Conservation (phyloP, 2,888 invertebrate species). For the Trissonchulus latispiculum region DNA sequence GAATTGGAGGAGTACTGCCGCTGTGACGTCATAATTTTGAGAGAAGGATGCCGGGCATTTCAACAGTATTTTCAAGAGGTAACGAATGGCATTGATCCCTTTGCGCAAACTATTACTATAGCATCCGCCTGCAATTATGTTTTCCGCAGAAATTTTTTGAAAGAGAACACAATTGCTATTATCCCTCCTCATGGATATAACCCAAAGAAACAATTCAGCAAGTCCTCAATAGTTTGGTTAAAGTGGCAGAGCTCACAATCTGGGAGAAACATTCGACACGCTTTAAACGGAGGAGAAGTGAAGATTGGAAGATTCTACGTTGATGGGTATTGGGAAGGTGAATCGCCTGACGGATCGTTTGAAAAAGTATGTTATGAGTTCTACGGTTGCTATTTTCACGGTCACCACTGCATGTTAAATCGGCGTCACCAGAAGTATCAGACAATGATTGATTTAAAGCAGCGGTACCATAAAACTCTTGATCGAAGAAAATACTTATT, state of each 20-base stretch:
- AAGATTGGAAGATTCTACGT: no score
- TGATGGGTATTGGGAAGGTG: background rate
- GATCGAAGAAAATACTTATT: no score
- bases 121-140: background rate
- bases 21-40: background rate
- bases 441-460: no score
- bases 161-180: background rate
- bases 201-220: background rate
- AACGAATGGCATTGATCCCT: background rate
- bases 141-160: constrained; percentile 1
- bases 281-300: no score
- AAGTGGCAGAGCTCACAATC: background rate
- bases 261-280: background rate
- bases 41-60: background rate
- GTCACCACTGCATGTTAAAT: no score
- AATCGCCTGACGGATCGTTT: background rate
- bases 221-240: constrained; percentile 4
- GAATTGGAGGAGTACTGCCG: constrained; percentile 1
- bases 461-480: no score
- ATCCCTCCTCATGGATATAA: background rate
- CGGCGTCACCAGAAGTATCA: no score
- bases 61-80: background rate
- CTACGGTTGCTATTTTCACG: no score
- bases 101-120: background rate
- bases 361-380: background rate